phyloP scores from a whole-genome alignment of 2,888 invertebrate genomes.

The Thereva unica region DNA sequence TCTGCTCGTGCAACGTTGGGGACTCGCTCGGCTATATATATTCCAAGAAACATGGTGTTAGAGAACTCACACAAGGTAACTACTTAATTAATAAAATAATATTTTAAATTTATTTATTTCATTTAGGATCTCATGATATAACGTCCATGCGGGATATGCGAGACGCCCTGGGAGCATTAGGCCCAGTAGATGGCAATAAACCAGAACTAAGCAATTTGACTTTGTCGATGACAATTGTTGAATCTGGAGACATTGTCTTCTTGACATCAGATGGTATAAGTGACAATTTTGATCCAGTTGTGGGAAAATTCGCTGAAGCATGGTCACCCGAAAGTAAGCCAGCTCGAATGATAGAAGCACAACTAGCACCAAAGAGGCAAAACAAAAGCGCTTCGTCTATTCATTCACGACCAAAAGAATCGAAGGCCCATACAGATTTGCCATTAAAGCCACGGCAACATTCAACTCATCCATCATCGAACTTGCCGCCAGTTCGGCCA shows the following conservation, averaged over 20 bases:
- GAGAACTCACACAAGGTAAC: conserved; percentile 76
- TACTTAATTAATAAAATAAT: neutral
- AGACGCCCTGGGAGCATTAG: conserved; percentile 85
- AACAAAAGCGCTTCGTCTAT: conserved; percentile 56
- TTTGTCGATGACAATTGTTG: conserved; percentile 78
- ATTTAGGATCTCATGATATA: conserved; percentile 78
- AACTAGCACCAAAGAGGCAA: conserved; percentile 52
- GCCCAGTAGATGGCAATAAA: conserved; percentile 81
- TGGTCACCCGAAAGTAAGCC: conserved; percentile 54
- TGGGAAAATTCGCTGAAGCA: conserved; percentile 78
- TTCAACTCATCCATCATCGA: neutral
- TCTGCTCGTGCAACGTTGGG: conserved; percentile 87
- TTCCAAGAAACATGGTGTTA: conserved; percentile 72
- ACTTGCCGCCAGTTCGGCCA: conserved; percentile 45
- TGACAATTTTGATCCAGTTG: conserved; percentile 90
- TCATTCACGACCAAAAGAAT: conserved; percentile 47
- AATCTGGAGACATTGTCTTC: conserved; percentile 81
- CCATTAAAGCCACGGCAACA: neutral
- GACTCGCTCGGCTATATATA: conserved; percentile 89
- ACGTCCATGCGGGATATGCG: conserved; percentile 80
- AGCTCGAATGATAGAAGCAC: conserved; percentile 39
- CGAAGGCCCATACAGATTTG: conserved; percentile 35
- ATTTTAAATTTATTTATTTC: conserved; percentile 15
- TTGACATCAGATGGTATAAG: conserved; percentile 88
- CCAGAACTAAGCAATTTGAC: conserved; percentile 88